A percentile compares a stretch with the other conserved stretches of the same genome.
These are phyloP conservation scores for Coracopsis vasa DNA, from an alignment of 2,113 vertebrate genomes.

Conservation along the genomic window DNA sequence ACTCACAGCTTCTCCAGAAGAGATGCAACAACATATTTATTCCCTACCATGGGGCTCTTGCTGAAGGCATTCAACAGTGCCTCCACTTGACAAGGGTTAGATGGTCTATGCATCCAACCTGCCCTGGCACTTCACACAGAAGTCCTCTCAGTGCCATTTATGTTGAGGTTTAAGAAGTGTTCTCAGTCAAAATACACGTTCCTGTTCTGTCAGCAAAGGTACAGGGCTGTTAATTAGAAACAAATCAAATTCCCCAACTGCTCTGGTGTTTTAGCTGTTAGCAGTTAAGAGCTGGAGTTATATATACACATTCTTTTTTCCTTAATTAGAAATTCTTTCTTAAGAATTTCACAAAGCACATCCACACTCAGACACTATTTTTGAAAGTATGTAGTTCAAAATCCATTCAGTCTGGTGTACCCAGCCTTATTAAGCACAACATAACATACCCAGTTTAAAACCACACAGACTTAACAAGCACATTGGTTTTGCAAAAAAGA, in stretches of 20 bases:
- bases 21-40: neutral
- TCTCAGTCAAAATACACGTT: neutral
- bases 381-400: neutral
- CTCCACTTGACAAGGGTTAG: neutral
- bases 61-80: rapidly evolving
- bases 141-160: neutral
- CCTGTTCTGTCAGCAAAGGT: neutral
- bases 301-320: neutral
- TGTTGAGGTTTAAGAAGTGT: neutral
- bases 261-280: neutral
- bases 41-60: neutral
- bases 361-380: neutral
- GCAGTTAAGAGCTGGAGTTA: neutral
- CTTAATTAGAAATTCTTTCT: neutral
- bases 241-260: neutral
- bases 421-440: neutral
- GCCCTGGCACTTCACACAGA: neutral
- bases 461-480: neutral
- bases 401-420: neutral
- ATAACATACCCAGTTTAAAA: neutral
- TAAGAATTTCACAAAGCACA: neutral
- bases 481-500: neutral
- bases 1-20: neutral
- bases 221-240: neutral
- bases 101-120: neutral